Evolutionary conservation across 35 echinoderm and acorn worm genomes (phyloP).

Genomic region (Ophioderma brevispina): DNA sequence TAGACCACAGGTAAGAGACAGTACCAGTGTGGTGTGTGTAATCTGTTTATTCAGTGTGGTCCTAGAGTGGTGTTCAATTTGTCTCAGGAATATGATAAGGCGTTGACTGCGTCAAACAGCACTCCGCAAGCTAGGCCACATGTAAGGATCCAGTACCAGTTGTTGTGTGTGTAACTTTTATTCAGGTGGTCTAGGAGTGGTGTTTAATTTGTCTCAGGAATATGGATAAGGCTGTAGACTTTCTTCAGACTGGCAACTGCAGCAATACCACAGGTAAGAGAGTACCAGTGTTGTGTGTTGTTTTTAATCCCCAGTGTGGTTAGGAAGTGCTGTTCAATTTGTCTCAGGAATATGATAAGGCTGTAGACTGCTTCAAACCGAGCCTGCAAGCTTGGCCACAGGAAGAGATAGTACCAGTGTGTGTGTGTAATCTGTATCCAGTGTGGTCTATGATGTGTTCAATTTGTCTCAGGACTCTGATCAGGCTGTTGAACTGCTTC

Average conservation of each 20-base stretch:
- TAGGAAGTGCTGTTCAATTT: slow-evolving; percentile 90
- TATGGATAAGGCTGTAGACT: slow-evolving; percentile 95
- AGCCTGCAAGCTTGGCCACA: slow-evolving; percentile 76
- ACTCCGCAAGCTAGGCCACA: slow-evolving; percentile 74
- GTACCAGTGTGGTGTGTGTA: too few species aligned
- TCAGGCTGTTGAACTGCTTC: slow-evolving; percentile 98
- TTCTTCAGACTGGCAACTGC: slow-evolving; percentile 88
- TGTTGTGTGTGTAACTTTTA: too few species aligned
- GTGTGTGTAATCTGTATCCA: slow-evolving; percentile 33
- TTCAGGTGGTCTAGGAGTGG: slow-evolving; percentile 85
- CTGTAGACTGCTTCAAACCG: slow-evolving; percentile 95
- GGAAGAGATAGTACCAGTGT: slow-evolving; percentile 4
- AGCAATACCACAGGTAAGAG: too few species aligned
- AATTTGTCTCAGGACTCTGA: slow-evolving; percentile 95
- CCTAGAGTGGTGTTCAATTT: slow-evolving; percentile 93
- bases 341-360: slow-evolving; percentile 95
- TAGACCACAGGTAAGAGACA: slow-evolving; percentile 74
- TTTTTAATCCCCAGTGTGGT: too few species aligned
- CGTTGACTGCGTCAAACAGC: slow-evolving; percentile 98
- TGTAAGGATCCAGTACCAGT: slow-evolving; percentile 40
- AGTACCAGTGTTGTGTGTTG: too few species aligned
- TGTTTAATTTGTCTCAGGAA: slow-evolving; percentile 94
- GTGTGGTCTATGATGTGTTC: slow-evolving; percentile 85
- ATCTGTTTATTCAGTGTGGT: slow-evolving; percentile 89
- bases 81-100: slow-evolving; percentile 95